Conservation (phyloP, 2,113 vertebrate species). For the Isichthys henryi region DNA sequence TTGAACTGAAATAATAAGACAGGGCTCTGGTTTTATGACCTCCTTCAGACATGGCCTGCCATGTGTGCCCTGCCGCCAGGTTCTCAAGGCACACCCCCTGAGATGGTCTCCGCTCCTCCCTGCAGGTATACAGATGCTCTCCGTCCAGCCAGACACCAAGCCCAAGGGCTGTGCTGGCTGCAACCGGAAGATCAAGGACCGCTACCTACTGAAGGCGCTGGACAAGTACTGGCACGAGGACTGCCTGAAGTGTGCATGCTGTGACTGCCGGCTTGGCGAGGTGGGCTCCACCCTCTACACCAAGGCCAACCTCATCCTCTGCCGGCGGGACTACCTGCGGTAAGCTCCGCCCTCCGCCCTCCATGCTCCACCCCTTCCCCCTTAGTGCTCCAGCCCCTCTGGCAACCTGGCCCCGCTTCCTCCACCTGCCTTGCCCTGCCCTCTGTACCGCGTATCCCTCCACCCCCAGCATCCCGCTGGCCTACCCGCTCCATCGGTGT, state of each 20-base stretch:
- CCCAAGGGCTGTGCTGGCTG: conserved; percentile 99
- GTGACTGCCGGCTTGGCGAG: conserved; percentile 92
- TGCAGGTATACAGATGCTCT: conserved; percentile 99
- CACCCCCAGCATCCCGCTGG: neutral
- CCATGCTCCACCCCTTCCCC: conserved; percentile 9
- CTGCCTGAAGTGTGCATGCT: conserved; percentile 96
- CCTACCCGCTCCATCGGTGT: neutral
- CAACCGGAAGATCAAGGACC: conserved; percentile 99
- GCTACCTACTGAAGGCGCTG: conserved; percentile 61
- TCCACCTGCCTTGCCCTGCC: neutral
- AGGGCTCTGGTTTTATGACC: neutral
- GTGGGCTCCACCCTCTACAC: conserved; percentile 98
- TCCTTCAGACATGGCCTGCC: neutral
- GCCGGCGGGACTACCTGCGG: conserved; percentile 94
- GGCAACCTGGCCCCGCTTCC: neutral
- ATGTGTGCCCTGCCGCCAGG: no score
- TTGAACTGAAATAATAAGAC: neutral
- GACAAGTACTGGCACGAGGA: conserved; percentile 99
- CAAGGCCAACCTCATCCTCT: conserved; percentile 98
- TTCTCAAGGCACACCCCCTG: neutral
- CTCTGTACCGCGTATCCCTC: neutral
- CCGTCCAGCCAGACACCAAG: conserved; percentile 99
- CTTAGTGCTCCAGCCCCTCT: no score
- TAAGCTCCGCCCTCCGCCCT: conserved; percentile 46
- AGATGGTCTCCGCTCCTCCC: neutral